phyloP scores from a whole-genome alignment of 2,888 invertebrate species.

The Glyphotaelius pellucidus region DNA sequence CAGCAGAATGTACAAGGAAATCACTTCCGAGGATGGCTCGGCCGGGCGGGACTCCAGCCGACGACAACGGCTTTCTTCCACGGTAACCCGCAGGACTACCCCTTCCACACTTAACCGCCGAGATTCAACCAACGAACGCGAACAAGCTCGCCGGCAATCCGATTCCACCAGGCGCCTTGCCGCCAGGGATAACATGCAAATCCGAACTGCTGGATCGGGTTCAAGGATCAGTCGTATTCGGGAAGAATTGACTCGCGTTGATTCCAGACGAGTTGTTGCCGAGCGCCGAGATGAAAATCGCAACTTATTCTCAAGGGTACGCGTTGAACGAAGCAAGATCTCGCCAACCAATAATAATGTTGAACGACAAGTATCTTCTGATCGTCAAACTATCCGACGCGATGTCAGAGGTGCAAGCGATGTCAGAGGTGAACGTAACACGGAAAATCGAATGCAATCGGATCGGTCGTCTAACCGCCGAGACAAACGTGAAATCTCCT shows the following conservation, averaged over 20 bases:
- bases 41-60: conserved; percentile 47
- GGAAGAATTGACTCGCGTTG: background rate
- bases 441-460: background rate
- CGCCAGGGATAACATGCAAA: background rate
- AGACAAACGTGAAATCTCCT: conserved; percentile 49
- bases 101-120: background rate
- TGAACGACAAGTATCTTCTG: background rate
- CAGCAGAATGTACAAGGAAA: conserved; percentile 66
- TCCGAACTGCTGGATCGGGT: background rate
- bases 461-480: conserved; percentile 13
- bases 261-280: conserved; percentile 11
- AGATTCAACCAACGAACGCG: conserved; percentile 10
- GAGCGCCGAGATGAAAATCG: background rate
- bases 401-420: background rate
- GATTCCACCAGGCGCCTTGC: background rate
- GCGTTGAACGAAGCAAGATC: background rate
- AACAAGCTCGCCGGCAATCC: background rate
- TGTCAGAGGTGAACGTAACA: background rate
- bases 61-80: conserved; percentile 32
- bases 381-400: background rate
- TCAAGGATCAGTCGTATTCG: conserved; percentile 4
- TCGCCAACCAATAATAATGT: background rate
- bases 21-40: conserved; percentile 64
- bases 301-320: background rate
- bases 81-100: background rate